These are phyloP conservation scores for Sebastes paucispinis DNA, from an alignment of 2,797 vertebrate genomes.

Conservation along the genomic window DNA sequence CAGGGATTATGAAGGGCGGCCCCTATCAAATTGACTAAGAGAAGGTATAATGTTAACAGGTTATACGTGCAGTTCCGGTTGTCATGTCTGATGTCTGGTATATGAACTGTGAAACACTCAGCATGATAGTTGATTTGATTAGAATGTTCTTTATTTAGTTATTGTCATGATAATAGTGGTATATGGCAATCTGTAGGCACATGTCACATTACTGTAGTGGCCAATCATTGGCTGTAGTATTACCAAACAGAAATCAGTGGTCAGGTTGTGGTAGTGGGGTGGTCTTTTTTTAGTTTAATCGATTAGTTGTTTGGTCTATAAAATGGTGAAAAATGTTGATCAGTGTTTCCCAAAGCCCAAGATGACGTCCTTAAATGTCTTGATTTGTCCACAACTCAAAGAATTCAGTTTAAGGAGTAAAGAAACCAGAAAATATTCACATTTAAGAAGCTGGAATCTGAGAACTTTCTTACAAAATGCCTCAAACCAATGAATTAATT, in stretches of 20 bases:
- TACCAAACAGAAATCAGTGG: neutral
- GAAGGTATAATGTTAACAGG: slow-evolving; percentile 31
- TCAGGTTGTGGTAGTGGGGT: neutral
- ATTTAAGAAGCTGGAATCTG: too few relatives aligned
- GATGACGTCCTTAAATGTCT: too few relatives aligned
- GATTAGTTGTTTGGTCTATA: too few relatives aligned
- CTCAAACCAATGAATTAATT: accelerated
- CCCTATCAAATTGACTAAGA: slow-evolving; percentile 47
- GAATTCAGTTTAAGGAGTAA: too few relatives aligned
- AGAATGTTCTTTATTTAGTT: neutral
- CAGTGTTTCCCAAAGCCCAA: too few relatives aligned
- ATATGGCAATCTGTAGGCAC: neutral
- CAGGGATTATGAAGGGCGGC: slow-evolving; percentile 41
- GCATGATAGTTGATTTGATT: neutral
- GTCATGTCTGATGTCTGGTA: neutral
- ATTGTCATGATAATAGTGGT: neutral
- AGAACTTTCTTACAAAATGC: too few relatives aligned
- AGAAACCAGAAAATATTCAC: too few relatives aligned
- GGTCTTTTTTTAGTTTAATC: neutral
- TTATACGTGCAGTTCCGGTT: neutral
- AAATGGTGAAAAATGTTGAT: too few relatives aligned
- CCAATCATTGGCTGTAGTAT: neutral
- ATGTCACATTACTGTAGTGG: neutral
- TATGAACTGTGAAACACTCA: neutral
- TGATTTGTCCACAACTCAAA: too few relatives aligned